Evolutionary conservation across 2,888 invertebrate species (phyloP).

Genomic region (Eupithecia insigniata): DNA sequence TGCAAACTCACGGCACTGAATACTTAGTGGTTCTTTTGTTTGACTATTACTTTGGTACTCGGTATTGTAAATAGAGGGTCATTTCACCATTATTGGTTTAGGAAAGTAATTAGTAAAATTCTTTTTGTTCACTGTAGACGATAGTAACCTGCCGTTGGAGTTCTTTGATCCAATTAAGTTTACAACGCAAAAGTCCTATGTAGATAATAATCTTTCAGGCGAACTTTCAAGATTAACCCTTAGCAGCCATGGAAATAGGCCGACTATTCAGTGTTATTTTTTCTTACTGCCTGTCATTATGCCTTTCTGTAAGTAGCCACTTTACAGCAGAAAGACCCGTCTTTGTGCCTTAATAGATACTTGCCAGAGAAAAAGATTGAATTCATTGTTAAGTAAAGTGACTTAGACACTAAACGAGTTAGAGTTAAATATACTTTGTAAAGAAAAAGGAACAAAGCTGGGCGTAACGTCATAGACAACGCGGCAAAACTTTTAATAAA

Average conservation of each 20-base stretch:
- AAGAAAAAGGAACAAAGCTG: conserved; percentile 53
- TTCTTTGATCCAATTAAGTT: conserved; percentile 26
- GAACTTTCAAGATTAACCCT: conserved; percentile 40
- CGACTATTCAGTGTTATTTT: conserved; percentile 46
- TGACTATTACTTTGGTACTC: conserved; percentile 8
- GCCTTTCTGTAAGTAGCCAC: conserved; percentile 48
- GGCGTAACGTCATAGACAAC: conserved; percentile 56
- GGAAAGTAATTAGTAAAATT: conserved; percentile 1
- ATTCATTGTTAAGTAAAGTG: conserved; percentile 59
- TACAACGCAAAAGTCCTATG: conserved; percentile 10
- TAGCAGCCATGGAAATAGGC: conserved; percentile 45
- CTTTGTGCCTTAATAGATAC: conserved; percentile 57
- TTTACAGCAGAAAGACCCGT: conserved; percentile 49
- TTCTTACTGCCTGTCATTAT: conserved; percentile 48
- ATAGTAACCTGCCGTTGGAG: not conserved
- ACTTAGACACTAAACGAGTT: conserved; percentile 58
- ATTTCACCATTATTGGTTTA: conserved; percentile 9
- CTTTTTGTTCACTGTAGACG: conserved; percentile 3
- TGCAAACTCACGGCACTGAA: conserved; percentile 27
- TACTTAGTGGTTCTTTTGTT: conserved; percentile 31
- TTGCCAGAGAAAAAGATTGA: conserved; percentile 57
- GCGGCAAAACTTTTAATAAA: conserved; percentile 62
- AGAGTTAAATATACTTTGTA: conserved; percentile 58
- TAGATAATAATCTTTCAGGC: conserved; percentile 25
- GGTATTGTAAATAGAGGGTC: conserved; percentile 12